Evolutionary conservation across 2,113 vertebrate genomes (phyloP).

Genomic region (Apaloderma vittatum): DNA sequence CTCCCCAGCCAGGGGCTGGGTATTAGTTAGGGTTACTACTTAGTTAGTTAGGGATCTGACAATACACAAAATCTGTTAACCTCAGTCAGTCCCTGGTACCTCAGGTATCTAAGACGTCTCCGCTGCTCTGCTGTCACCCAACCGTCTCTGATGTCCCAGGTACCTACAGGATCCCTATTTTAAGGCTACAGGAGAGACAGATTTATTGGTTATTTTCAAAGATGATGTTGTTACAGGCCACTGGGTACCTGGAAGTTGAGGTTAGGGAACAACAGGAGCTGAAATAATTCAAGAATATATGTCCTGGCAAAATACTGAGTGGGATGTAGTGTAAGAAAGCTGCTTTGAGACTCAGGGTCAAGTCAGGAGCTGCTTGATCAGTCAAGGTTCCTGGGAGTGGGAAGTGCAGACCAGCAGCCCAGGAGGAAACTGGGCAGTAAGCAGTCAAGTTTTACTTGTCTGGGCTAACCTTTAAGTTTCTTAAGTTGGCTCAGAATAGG

Average conservation of each 20-base stretch:
- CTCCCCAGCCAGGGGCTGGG: background rate
- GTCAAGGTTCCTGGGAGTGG: background rate
- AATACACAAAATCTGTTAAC: background rate
- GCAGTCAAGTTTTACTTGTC: background rate
- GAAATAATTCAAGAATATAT: background rate
- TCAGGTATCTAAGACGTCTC: background rate
- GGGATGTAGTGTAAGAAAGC: background rate
- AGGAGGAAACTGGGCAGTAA: background rate
- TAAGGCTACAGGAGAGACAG: background rate
- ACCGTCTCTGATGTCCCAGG: background rate
- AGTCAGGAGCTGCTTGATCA: background rate
- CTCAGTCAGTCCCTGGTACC: background rate
- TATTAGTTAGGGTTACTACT: background rate
- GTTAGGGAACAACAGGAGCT: background rate
- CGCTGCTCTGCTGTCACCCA: background rate
- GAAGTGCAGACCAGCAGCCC: conserved; percentile 1
- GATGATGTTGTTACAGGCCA: background rate
- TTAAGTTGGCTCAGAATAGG: background rate
- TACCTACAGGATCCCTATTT: background rate
- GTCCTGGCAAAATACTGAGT: background rate
- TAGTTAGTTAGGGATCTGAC: background rate
- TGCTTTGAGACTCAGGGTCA: background rate
- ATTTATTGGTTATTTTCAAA: background rate
- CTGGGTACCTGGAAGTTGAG: background rate
- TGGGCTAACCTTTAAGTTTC: background rate